Conservation (phyloP, 2,888 invertebrate genomes). For the Cheilosia vernalis region DNA sequence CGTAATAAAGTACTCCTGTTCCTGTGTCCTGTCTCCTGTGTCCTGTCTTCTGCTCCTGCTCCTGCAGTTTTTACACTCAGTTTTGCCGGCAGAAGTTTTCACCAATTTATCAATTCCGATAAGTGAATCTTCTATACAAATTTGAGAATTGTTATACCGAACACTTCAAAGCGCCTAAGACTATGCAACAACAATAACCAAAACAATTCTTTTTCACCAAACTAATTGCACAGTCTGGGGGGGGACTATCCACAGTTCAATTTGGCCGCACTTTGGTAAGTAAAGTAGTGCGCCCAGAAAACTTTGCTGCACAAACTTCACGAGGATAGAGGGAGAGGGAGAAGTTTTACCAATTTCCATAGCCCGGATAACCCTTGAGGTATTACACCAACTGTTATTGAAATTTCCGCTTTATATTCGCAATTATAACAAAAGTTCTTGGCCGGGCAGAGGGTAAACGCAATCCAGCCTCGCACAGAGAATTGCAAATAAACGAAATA, state of each 20-base stretch:
- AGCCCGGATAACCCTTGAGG: conserved; percentile 52
- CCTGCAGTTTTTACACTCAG: no score
- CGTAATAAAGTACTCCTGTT: no score
- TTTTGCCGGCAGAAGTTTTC: no score
- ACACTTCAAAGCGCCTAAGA: conserved; percentile 25
- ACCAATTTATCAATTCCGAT: no score
- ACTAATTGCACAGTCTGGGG: conserved; percentile 56
- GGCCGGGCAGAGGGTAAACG: neutral
- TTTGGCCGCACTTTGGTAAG: neutral
- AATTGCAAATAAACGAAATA: neutral
- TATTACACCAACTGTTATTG: conserved; percentile 58
- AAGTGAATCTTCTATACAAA: no score
- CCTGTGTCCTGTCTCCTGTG: no score
- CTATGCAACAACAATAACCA: conserved; percentile 59
- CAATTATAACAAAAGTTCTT: conserved; percentile 48
- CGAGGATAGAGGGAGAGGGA: conserved; percentile 20
- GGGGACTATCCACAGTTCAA: conserved; percentile 12
- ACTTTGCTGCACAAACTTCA: conserved; percentile 14
- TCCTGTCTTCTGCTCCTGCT: no score
- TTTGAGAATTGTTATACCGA: conserved; percentile 36
- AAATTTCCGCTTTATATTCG: conserved; percentile 50
- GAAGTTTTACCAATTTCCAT: conserved; percentile 48
- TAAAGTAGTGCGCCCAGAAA: neutral
- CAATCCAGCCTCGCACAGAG: no score
- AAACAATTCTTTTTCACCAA: conserved; percentile 36